A percentile compares a stretch with the other conserved stretches of the same genome.
phyloP scores from a whole-genome alignment of 2,888 invertebrate species.

The Malthinus seriepunctatus region DNA sequence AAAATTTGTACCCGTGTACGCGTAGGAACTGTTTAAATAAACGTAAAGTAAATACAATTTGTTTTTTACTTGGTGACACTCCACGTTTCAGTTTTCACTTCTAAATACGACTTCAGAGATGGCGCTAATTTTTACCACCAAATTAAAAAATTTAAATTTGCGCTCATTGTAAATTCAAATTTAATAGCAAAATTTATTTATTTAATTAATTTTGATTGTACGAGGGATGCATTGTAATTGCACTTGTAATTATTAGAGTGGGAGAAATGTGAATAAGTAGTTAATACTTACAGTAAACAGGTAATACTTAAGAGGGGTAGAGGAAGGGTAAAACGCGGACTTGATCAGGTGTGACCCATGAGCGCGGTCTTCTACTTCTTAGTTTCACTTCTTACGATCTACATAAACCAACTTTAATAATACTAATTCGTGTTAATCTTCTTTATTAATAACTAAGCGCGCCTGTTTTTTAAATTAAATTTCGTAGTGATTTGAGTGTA shows the following conservation, averaged over 20 bases:
- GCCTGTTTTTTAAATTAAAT: constrained; percentile 1
- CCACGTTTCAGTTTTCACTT: no score
- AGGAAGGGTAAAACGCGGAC: constrained; percentile 23
- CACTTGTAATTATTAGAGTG: not conserved
- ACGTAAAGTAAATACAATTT: no score
- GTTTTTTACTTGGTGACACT: no score
- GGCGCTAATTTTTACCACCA: no score
- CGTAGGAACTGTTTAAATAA: no score
- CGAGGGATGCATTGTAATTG: not conserved
- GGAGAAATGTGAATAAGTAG: not conserved
- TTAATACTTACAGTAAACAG: constrained; percentile 1
- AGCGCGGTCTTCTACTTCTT: constrained; percentile 25
- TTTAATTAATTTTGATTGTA: not conserved
- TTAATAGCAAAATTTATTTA: not conserved
- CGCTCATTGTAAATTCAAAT: no score
- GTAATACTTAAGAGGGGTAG: constrained; percentile 7
- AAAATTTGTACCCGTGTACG: no score
- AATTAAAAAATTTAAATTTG: no score
- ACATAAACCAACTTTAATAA: constrained; percentile 1
- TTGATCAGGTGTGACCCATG: constrained; percentile 31
- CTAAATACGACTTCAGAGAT: no score
- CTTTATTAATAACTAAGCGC: not conserved
- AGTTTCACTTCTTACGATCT: constrained; percentile 23
- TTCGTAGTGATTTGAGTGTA: not conserved
- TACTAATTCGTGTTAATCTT: not conserved